Evolutionary conservation across 2,113 vertebrate species (phyloP), one percentile per base, ranked within the genome.

Genomic region (Calypte anna): DNA sequence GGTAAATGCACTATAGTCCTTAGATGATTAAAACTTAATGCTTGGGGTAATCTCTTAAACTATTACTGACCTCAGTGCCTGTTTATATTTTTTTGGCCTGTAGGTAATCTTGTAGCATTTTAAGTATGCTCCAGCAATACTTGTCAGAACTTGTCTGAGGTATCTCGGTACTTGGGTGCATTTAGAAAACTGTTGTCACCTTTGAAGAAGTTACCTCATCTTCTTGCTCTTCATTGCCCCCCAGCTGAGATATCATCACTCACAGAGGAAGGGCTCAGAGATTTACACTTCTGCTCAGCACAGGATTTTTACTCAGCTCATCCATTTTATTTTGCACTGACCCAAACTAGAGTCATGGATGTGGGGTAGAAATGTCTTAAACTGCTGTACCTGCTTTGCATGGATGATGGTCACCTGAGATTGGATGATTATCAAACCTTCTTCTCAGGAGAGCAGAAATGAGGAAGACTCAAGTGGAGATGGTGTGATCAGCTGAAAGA

Each of bases 131-230:
- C 19, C 44, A 72, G n/a, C 11, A 5, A 1, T 30, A 36, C 19
- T 70, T 88, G 51, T 7, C n/a, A 86, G 31, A 74, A 62, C 15
- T 69, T 76, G 19, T 6, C 24, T 46, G 12, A 58, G 69, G 25
- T 38, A 59, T 21, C 67, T 13, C 27, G 20, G 22, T 68, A 51
- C 14, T n/a, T 19, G 31, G 6, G 40, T 36, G 14, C 0, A 0
- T 67, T 79, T 54, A 27, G 48, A 75, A 82, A 79, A 8, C 50
- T 62, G 30, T 18, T 38, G 40, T 55, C 69, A 33, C 22, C 27
- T 15, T 5, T 68, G 62, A 76, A 36, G 24, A 54, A 87, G 36
- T 46, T 44, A 40, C 33, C 11, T 12, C 14, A 3, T 12, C 36
- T 85, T 82, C 5, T 23, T 58, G 46, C 50, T 78, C 3, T 0